Conservation (phyloP, 2,113 vertebrate species). For the Saguinus imperator region DNA sequence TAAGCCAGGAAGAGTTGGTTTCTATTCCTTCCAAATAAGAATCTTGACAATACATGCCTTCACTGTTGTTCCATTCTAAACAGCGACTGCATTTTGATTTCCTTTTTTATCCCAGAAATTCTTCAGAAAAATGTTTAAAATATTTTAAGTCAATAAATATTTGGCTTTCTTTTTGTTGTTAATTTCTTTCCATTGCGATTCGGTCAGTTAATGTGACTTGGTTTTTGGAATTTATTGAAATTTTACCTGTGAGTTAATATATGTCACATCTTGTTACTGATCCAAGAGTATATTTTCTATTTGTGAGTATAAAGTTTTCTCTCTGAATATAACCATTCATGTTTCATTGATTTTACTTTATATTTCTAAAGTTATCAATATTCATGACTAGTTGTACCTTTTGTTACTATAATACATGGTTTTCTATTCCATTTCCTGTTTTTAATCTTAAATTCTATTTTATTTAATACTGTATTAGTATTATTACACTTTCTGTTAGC, state of each 20-base stretch:
- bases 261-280: not conserved
- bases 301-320: not conserved
- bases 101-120: not conserved
- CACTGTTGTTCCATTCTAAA: not conserved
- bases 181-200: not conserved
- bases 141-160: not conserved
- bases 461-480: slow-evolving; percentile 29
- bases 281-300: slow-evolving; percentile 22
- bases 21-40: not conserved
- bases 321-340: not conserved
- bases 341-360: not conserved
- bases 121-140: slow-evolving; percentile 1
- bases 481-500: not conserved
- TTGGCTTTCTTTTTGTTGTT: not conserved
- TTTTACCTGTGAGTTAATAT: not conserved
- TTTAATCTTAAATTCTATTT: not conserved
- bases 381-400: not conserved
- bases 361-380: slow-evolving; percentile 22
- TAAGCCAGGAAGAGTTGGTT: not conserved
- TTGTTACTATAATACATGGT: not conserved
- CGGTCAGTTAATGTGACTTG: not conserved
- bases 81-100: not conserved
- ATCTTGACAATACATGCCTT: not conserved
- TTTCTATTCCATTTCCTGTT: not conserved
- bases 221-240: not conserved